Evolutionary conservation across 2,797 vertebrate genomes (phyloP), one percentile per base, ranked within the genome.

Genomic region (Centroberyx gerrardi): DNA sequence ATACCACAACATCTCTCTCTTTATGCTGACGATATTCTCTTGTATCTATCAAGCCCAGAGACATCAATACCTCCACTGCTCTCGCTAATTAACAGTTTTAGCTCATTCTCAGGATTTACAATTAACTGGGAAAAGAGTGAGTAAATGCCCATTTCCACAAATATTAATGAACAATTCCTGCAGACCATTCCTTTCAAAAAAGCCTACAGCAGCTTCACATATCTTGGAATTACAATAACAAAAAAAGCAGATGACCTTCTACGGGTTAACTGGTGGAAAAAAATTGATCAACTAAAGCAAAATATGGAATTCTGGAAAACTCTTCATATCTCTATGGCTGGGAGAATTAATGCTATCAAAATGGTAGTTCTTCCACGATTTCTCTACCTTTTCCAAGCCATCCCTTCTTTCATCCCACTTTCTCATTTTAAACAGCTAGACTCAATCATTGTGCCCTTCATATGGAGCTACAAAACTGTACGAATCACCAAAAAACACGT

Each of bases 221-320:
- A n/a, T n/a, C n/a, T n/a, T n/a, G n/a, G n/a, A n/a, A n/a, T n/a
- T n/a, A n/a, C n/a, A n/a, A n/a, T n/a, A n/a, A n/a, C n/a, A n/a
- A n/a, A n/a, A n/a, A n/a, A n/a, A n/a, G n/a, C n/a, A n/a, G n/a
- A n/a, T n/a, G n/a, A n/a, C n/a, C n/a, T n/a, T n/a, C n/a, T n/a
- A n/a, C n/a, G n/a, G n/a, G n/a, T n/a, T n/a, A n/a, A n/a, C n/a
- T n/a, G n/a, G n/a, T n/a, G n/a, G 5, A 53, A 15, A 13, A 53
- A 53, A 53, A 62, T 17, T 62, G 4, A 62, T 42, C 60, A 62
- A 42, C 8, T 62, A 62, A 38, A 62, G n/a, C 36, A 62, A 62
- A 62, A 44, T 62, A 62, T 62, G 5, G 36, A 62, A 40, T 62
- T 62, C 18, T 62, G 60, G 60, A 62, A 62, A 62, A 62, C 36